These are phyloP conservation scores for Ichneumoninae sp. DNA, from an alignment of 2,888 invertebrate genomes.

Conservation along the genomic window DNA sequence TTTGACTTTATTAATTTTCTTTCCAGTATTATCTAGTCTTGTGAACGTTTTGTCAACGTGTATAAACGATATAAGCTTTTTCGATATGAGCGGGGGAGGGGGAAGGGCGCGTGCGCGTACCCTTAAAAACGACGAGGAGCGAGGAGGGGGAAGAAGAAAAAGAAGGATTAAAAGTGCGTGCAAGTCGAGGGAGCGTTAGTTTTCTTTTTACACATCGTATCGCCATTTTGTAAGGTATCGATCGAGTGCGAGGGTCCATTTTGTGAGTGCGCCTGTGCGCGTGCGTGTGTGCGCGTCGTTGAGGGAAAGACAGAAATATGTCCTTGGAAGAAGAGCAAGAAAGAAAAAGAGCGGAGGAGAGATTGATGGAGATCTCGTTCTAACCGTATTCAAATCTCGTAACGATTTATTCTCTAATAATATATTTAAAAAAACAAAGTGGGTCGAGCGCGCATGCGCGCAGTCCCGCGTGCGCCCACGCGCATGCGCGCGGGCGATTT, in stretches of 20 bases:
- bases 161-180: slow-evolving; percentile 32
- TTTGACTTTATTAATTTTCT: slow-evolving; percentile 82
- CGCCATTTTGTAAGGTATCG: slow-evolving; percentile 67
- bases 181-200: slow-evolving; percentile 59
- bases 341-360: slow-evolving; percentile 31
- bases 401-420: slow-evolving; percentile 66
- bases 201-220: slow-evolving; percentile 67
- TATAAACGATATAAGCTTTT: slow-evolving; percentile 66
- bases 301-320: slow-evolving; percentile 37
- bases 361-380: slow-evolving; percentile 46
- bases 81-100: slow-evolving; percentile 39
- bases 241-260: slow-evolving; percentile 44
- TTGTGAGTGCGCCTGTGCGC: slow-evolving; percentile 56
- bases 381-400: slow-evolving; percentile 64
- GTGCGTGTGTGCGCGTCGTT: slow-evolving; percentile 46
- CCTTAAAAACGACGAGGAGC: slow-evolving; percentile 20
- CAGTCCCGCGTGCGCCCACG: too few species aligned
- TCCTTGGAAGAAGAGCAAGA: slow-evolving; percentile 42
- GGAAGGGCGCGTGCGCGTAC: slow-evolving; percentile 45
- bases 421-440: slow-evolving; percentile 47
- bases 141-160: not conserved
- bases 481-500: not conserved
- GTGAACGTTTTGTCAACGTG: slow-evolving; percentile 72
- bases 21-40: slow-evolving; percentile 84
- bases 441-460: slow-evolving; percentile 36